Evolutionary conservation across 2,797 vertebrate species (phyloP), one percentile per base, ranked within the genome.

Genomic region (Coregonus sp.): DNA sequence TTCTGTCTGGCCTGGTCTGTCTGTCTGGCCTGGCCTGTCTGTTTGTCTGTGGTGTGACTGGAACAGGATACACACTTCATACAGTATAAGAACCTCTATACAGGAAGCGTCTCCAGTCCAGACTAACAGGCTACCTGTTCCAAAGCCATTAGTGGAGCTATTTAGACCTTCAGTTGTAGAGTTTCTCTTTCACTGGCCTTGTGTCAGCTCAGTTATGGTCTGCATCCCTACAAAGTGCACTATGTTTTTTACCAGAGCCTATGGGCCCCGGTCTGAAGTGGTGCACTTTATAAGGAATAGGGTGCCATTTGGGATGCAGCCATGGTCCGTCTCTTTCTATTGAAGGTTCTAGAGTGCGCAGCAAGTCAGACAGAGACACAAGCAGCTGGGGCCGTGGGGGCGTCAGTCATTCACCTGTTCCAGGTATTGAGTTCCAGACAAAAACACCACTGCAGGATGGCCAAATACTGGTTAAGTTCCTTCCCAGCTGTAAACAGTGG

Each of bases 391-490:
- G 56, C 9, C 14, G 11, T 31, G 54, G 54, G 56, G 68, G 68
- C 16, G 56, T 77, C 35, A 7, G 14, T 72, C 12, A 35, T 67
- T 67, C 65, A 65, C 35, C 35, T 72, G 75, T 16, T 50, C 11
- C 79, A 81, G 74, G 78, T 80, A 76, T 71, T 72, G 51, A 73
- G 72, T 79, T 80, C 73, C 75, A 83, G 78, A 80, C 79, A 75
- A 67, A 76, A 67, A 74, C 51, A 68, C 40, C 67, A 65, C 76
- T 5, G 52, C 65, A 33, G 29, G 69, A 72, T 65, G 78, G 33
- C 63, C 75, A 80, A 65, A 29, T 37, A 40, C 75, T 76, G 72
- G 74, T 79, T 85, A 84, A 88, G 78, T 78, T 79, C 70, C 81
- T 35, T 40, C 51, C 61, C 81, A 82, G 81, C 75, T 77, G 75